phyloP scores from a whole-genome alignment of 2,888 invertebrate genomes.

The Stenodera caucasica region DNA sequence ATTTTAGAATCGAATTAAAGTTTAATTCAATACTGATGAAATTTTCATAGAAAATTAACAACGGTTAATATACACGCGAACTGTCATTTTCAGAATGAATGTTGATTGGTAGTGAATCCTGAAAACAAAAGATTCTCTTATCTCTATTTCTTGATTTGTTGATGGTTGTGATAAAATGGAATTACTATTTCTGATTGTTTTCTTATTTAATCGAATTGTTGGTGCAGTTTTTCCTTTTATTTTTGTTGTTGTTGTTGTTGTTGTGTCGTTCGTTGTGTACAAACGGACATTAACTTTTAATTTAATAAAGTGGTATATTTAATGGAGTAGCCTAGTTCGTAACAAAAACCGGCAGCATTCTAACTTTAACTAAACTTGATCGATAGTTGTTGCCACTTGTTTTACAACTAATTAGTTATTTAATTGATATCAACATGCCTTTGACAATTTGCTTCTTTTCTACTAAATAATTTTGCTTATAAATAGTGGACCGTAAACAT shows the following conservation, averaged over 20 bases:
- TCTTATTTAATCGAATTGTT: background rate
- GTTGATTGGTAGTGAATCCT: background rate
- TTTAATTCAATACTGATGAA: background rate
- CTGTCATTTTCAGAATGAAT: background rate
- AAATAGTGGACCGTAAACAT: no score
- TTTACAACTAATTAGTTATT: slow-evolving; percentile 30
- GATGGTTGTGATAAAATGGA: no score
- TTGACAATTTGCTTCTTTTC: slow-evolving; percentile 24
- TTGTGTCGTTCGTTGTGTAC: no score
- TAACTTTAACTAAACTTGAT: slow-evolving; percentile 19
- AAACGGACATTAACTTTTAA: slow-evolving; percentile 15
- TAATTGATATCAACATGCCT: slow-evolving; percentile 27
- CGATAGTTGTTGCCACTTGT: slow-evolving; percentile 29
- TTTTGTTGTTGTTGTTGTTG: no score
- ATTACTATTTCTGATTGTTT: background rate
- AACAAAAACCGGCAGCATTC: slow-evolving; percentile 22
- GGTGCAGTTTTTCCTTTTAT: background rate
- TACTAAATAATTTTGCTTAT: slow-evolving; percentile 18
- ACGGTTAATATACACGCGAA: slow-evolving; percentile 1
- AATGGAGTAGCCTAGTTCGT: slow-evolving; percentile 17
- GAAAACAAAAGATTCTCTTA: background rate
- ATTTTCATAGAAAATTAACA: background rate
- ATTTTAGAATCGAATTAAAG: background rate
- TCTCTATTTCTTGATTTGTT: background rate
- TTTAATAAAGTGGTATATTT: slow-evolving; percentile 15